Conservation (phyloP, 2,797 vertebrate genomes). For the Epinephelus coioides region DNA sequence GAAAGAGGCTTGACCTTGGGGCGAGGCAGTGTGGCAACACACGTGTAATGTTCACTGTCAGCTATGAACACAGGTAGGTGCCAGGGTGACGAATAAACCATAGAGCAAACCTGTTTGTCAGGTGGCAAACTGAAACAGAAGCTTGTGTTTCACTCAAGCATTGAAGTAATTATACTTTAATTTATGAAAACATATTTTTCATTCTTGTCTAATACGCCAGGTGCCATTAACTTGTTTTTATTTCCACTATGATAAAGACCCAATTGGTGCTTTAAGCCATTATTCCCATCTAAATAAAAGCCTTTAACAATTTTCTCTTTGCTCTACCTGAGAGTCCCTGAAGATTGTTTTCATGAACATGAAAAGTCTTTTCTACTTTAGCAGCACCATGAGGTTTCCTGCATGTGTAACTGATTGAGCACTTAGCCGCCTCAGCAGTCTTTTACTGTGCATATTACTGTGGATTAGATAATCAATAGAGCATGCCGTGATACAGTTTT, state of each 20-base stretch:
- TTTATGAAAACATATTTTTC: background rate
- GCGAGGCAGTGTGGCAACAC: slow-evolving; percentile 5
- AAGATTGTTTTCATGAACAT: background rate
- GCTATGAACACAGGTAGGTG: slow-evolving; percentile 9
- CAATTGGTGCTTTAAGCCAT: background rate
- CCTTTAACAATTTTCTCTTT: background rate
- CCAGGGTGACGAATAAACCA: background rate
- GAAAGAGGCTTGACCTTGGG: slow-evolving; percentile 59
- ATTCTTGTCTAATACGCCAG: background rate
- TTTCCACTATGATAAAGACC: slow-evolving; percentile 1
- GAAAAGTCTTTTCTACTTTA: background rate
- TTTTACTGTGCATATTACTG: background rate
- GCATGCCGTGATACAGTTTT: background rate
- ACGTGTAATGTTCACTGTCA: background rate
- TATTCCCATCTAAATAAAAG: background rate
- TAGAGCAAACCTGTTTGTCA: background rate
- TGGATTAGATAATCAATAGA: slow-evolving; percentile 5
- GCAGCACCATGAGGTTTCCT: slow-evolving; percentile 13
- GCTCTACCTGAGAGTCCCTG: background rate
- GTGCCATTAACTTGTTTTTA: background rate
- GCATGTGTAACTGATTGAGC: slow-evolving; percentile 18
- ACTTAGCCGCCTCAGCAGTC: background rate
- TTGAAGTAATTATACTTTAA: background rate
- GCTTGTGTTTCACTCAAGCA: background rate
- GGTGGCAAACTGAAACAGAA: background rate